Evolutionary conservation across 2,113 vertebrate genomes (phyloP), one percentile per base, ranked within the genome.

Genomic region (Probosciger aterrimus): DNA sequence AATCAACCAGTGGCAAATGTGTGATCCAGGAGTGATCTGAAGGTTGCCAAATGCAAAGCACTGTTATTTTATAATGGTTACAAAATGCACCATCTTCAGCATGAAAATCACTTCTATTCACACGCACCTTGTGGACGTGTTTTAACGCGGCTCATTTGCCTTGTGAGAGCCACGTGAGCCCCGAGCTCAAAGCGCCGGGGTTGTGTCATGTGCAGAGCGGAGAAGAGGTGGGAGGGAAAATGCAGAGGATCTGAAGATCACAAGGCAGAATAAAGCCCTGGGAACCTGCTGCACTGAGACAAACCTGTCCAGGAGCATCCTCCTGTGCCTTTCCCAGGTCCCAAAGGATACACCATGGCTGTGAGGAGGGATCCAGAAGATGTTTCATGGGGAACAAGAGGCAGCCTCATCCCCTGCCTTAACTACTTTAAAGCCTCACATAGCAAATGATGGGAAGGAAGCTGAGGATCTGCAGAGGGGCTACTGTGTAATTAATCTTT

Each of bases 401-500:
- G 11, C 81, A 30, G 11, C 39, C 57, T 80, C 86, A 2, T 14
- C 79, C 57, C 75, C 41, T 13, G 17, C 77, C 81, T 31, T 6
- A 6, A 19, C 79, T 94, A 77, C 83, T 92, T 94, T 73, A 89
- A 91, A 95, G 64, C 82, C 87, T 4, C 59, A 13, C 53, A 55
- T 15, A 5, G 49, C 73, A 68, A 92, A 82, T 59, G 15, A 50
- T 88, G 64, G 50, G 86, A 82, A n/a, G 80, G 96, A 96, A 96
- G 94, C 77, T 23, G 49, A 88, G 88, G 92, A 92, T 82, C 75
- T 44, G 27, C 85, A 27, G 70, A 91, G 57, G 97, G 97, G 96
- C 64, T 85, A 91, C 91, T 93, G 25, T 97, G 79, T 96, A 96
- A 98, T 98, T 97, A 98, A 97, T 96, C 92, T 76, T 96, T 82